These are phyloP conservation scores for Heloderma charlesbogerti DNA, from an alignment of 2,113 vertebrate species.

Conservation along the genomic window DNA sequence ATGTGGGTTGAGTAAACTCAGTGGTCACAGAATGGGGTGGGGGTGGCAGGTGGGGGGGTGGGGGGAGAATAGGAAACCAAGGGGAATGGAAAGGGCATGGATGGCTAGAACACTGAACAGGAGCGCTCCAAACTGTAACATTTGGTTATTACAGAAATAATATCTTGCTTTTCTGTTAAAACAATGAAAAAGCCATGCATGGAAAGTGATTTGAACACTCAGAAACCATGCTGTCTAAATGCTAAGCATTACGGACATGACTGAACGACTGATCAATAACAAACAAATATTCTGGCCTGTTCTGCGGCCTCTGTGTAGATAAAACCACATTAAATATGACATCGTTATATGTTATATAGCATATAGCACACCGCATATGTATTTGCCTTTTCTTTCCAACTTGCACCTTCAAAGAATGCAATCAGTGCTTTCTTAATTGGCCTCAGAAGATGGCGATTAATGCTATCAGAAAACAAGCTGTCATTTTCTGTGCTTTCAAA, in stretches of 20 bases:
- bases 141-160: neutral
- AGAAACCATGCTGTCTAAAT: neutral
- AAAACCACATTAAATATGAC: neutral
- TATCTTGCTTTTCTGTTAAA: neutral
- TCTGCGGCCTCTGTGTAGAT: neutral
- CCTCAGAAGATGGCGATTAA: slow-evolving; percentile 37
- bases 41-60: no score
- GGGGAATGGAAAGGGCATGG: neutral
- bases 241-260: neutral
- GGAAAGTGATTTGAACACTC: neutral
- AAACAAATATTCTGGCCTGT: no score
- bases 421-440: slow-evolving; percentile 31
- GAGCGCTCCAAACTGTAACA: neutral
- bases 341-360: neutral
- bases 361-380: no score
- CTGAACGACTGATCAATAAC: no score
- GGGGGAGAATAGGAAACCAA: neutral
- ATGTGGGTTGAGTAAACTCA: no score
- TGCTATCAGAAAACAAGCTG: slow-evolving; percentile 34
- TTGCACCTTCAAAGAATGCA: neutral
- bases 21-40: no score
- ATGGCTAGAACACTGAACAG: neutral
- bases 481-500: slow-evolving; percentile 17
- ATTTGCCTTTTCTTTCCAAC: no score
- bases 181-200: neutral